phyloP scores from a whole-genome alignment of 2,113 vertebrate species.

The Ramphastos sulfuratus region DNA sequence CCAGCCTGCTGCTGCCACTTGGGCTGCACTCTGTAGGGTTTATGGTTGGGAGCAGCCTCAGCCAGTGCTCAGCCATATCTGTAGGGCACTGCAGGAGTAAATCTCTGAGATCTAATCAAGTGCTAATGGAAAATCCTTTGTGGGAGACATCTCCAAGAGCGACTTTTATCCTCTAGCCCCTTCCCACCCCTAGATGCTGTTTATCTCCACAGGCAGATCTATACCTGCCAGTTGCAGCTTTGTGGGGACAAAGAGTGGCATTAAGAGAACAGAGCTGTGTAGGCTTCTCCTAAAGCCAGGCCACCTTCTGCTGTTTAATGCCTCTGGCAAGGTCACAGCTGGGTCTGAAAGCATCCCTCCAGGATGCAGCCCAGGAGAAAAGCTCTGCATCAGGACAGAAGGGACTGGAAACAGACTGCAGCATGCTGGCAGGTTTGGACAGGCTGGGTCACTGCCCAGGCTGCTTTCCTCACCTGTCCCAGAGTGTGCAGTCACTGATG shows the following conservation, averaged over 20 bases:
- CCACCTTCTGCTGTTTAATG: not conserved
- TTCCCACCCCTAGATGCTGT: not conserved
- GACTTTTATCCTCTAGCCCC: not conserved
- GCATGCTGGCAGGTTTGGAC: not conserved
- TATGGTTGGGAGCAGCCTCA: conserved; percentile 29
- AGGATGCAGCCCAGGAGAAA: not conserved
- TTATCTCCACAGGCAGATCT: not conserved
- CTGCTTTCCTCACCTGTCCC: not conserved
- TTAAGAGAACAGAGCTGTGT: not conserved
- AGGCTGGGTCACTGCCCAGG: not conserved
- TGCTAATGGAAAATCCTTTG: conserved; percentile 34
- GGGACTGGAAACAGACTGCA: not conserved
- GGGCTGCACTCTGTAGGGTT: conserved; percentile 47
- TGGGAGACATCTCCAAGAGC: not conserved
- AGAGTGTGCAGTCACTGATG: not conserved
- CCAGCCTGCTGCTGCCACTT: not conserved
- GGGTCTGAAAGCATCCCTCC: not conserved
- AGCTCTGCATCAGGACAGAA: not conserved
- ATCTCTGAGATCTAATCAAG: conserved; percentile 63
- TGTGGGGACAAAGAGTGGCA: not conserved
- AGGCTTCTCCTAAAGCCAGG: not conserved
- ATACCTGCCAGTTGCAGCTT: not conserved
- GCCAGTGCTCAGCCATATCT: conserved; percentile 27
- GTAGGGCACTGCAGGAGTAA: conserved; percentile 33
- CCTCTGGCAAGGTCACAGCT: not conserved